Percentiles rank a stretch among this genome's conserved stretches.
Conservation (phyloP, 1,140 invertebrate genomes). For the Aleiodes sp. region DNA sequence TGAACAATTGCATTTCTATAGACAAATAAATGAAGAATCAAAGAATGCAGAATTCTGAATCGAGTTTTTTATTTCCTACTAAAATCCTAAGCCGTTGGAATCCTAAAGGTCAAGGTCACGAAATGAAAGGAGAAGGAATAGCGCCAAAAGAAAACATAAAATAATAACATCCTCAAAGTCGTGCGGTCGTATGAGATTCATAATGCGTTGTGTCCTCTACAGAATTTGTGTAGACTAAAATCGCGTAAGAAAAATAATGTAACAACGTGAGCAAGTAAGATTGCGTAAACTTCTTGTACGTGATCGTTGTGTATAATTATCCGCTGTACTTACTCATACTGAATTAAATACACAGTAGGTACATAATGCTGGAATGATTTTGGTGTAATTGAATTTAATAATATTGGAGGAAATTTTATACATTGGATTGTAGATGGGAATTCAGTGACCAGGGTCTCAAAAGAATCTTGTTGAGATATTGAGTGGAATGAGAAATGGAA, state of each 20-base stretch:
- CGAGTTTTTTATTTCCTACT: no score
- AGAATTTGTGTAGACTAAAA: neutral
- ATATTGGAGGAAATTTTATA: neutral
- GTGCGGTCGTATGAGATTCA: neutral
- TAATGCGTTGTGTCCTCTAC: neutral
- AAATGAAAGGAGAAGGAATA: no score
- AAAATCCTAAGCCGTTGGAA: no score
- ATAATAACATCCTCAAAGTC: neutral
- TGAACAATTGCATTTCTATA: neutral
- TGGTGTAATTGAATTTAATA: neutral
- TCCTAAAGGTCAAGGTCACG: no score
- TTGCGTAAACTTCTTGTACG: neutral
- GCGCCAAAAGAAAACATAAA: no score
- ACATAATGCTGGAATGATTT: neutral
- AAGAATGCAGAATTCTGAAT: no score
- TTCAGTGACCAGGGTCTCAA: neutral
- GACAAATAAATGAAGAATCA: neutral
- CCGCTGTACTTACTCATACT: neutral
- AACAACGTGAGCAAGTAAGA: neutral
- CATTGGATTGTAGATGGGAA: neutral
- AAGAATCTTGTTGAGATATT: no score
- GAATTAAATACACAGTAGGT: conserved; percentile 1
- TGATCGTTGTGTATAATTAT: neutral
- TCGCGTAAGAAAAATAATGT: neutral
- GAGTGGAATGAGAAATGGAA: neutral